These are phyloP conservation scores for Mercenaria mercenaria DNA, from an alignment of 1,140 invertebrate genomes.

Conservation along the genomic window DNA sequence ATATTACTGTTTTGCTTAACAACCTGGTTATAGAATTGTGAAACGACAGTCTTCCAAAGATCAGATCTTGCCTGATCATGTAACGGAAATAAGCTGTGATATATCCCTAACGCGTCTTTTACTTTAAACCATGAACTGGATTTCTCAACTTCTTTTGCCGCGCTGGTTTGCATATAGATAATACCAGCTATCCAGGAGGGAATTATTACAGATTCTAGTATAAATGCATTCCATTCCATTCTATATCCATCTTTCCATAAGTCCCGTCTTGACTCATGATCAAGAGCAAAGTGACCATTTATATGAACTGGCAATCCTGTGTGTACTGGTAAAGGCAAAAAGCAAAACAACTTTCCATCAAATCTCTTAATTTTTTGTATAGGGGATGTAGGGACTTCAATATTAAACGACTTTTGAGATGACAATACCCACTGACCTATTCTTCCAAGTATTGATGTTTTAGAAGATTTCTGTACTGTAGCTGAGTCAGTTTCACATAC, in stretches of 20 bases:
- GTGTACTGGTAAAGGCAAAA: slow-evolving; percentile 80
- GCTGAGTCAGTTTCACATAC: not conserved
- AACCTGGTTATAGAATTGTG: not conserved
- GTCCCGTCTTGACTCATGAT: slow-evolving; percentile 81
- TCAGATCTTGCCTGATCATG: not conserved
- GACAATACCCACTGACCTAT: not conserved
- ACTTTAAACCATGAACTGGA: not conserved
- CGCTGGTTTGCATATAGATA: not conserved
- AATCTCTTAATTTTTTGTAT: not conserved
- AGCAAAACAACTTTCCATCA: slow-evolving; percentile 76
- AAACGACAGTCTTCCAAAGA: not conserved
- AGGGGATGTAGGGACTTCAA: no score
- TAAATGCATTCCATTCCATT: slow-evolving; percentile 41
- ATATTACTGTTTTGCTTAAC: not conserved
- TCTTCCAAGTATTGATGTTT: no score
- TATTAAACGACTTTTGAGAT: not conserved
- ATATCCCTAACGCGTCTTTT: not conserved
- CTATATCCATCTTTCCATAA: slow-evolving; percentile 75
- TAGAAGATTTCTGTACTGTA: not conserved
- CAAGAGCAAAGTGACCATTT: slow-evolving; percentile 84
- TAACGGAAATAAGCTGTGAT: not conserved
- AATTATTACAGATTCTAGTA: slow-evolving; percentile 2
- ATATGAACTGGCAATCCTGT: slow-evolving; percentile 82
- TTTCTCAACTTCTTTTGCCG: not conserved
- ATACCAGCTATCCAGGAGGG: slow-evolving; percentile 14